Evolutionary conservation across 2,797 vertebrate genomes (phyloP).

Genomic region (Pipistrellus pipistrellus): DNA sequence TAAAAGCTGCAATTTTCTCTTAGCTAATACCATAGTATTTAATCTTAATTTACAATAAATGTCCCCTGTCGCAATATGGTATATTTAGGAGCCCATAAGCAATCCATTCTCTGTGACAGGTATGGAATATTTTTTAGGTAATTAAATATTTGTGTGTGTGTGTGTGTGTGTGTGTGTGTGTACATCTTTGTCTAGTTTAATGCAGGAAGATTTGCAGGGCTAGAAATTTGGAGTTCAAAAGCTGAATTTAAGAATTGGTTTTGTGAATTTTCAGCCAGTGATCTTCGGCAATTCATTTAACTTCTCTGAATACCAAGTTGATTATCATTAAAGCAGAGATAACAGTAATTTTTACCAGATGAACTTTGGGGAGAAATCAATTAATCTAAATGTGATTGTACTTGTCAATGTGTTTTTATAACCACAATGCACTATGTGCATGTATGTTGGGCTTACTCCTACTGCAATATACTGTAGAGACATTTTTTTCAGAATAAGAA

Average conservation of each 20-base stretch:
- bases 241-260: neutral
- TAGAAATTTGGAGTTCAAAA: neutral
- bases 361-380: neutral
- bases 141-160: neutral
- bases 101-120: neutral
- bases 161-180: neutral
- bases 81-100: slow-evolving; percentile 1
- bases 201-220: neutral
- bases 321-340: neutral
- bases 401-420: slow-evolving; percentile 16
- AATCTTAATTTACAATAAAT: neutral
- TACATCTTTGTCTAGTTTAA: slow-evolving; percentile 22
- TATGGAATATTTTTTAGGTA: neutral
- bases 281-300: slow-evolving; percentile 11
- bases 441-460: slow-evolving; percentile 3
- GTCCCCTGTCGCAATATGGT: neutral
- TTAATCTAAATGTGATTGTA: neutral
- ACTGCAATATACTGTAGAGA: neutral
- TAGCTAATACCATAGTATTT: neutral
- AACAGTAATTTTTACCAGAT: slow-evolving; percentile 42
- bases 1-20: slow-evolving; percentile 18
- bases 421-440: neutral
- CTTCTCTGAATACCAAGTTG: neutral
- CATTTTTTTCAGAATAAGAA: slow-evolving; percentile 52
- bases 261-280: neutral